Base-by-base conservation (phyloP, 2,888 invertebrate species). In the Glyphotaelius pellucidus region DNA sequence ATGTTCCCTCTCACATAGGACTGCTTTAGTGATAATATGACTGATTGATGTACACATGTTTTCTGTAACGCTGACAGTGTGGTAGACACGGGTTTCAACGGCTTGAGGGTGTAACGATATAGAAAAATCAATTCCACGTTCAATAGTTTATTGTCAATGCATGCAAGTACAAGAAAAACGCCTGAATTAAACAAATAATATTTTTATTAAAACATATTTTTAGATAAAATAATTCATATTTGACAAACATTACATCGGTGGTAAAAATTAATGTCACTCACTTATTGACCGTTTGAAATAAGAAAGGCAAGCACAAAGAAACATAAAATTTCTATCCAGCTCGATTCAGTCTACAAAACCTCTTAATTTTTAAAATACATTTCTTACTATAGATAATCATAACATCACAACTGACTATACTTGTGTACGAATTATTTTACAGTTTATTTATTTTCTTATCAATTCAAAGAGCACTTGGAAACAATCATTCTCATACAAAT, bases 401-500 rank as follows among this genome's bases (percentile, higher is more conserved):
- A 79, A 88, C 92, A 90, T 80, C 92, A 92, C 90, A 87, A 90
- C 92, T 90, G 42, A 52, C 86, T 85, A 90, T 85, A 90, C 85
- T 90, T 91, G 91, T 86, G 90, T 91, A 90, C 85, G 35, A 84
- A 25, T 67, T 91, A 91, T 88, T 35, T 89, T 92, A 92, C 32
- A 88, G 80, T 90, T 80, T 80, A 38, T 87, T 90, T 90, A 88
- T 38, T 87, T 83, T 92, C 38, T 81, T 83, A 35, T 90, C 88
- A 90, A 89, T 47, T 90, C 83, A 88, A 90, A 92, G 92, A 92
- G 92, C 92, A 92, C 92, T 92, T 90, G 92, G 92, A 90, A 83
- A 88, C 92, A 91, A 67, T 81, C 90, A 52, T 92, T 90, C 92
- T 90, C 90, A 67, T 90, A 91, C 87, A 80, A 38, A 85, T 80